Evolutionary conservation across 2,113 vertebrate genomes (phyloP).

Genomic region (Chaetodon auriga): DNA sequence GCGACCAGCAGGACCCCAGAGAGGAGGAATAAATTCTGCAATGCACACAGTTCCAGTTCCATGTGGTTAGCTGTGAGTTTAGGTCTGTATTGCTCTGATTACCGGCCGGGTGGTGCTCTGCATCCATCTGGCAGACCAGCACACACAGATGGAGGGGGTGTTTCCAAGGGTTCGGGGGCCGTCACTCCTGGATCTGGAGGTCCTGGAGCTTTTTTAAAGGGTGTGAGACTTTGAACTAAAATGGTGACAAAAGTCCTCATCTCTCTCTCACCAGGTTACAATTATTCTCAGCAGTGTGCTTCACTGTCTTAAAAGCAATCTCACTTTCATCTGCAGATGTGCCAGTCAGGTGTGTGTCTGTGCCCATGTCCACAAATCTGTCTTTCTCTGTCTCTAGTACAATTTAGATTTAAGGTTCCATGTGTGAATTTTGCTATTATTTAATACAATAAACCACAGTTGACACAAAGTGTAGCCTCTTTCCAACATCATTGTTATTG

Average conservation of each 20-base stretch:
- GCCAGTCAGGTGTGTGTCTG: not conserved
- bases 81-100: conserved; percentile 31
- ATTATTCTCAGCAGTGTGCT: conserved; percentile 24
- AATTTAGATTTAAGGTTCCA: not conserved
- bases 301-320: conserved; percentile 21
- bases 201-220: conserved; percentile 48
- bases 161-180: conserved; percentile 12
- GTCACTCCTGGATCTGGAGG: conserved; percentile 36
- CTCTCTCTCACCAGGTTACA: conserved; percentile 20
- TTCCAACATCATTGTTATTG: not conserved
- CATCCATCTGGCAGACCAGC: conserved; percentile 56
- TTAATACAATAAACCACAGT: not conserved
- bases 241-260: conserved; percentile 8
- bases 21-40: conserved; percentile 12
- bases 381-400: not conserved
- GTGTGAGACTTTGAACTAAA: conserved; percentile 37
- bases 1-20: not conserved
- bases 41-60: conserved; percentile 51
- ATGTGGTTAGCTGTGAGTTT: conserved; percentile 38
- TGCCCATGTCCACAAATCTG: not conserved
- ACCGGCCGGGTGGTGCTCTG: conserved; percentile 12
- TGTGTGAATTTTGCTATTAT: not conserved
- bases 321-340: conserved; percentile 13
- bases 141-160: conserved; percentile 58
- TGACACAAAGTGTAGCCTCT: not conserved